These are phyloP conservation scores for Pogonomyrmex barbatus DNA, from an alignment of 1,140 invertebrate genomes.

Conservation along the genomic window DNA sequence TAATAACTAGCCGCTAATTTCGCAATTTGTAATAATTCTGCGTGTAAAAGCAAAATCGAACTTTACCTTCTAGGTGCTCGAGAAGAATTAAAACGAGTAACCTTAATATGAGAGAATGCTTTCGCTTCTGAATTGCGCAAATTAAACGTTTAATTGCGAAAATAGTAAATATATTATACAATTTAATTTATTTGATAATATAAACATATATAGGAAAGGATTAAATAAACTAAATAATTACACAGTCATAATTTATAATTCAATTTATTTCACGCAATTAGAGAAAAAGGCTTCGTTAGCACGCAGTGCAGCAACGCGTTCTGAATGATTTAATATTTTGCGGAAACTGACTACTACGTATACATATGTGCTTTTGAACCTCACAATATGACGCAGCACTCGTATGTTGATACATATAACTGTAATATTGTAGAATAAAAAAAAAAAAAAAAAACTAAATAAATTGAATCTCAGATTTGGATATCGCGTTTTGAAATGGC, in stretches of 20 bases:
- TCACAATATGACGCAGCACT: slow-evolving; percentile 13
- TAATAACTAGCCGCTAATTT: slow-evolving; percentile 37
- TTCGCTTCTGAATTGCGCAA: not conserved
- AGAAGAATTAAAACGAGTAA: not conserved
- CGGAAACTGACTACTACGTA: not conserved
- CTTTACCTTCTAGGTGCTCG: not conserved
- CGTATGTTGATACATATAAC: not conserved
- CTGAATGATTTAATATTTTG: slow-evolving; percentile 17
- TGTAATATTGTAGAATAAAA: not conserved
- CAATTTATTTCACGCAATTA: not conserved
- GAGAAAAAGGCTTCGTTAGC: not conserved
- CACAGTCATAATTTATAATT: slow-evolving; percentile 1
- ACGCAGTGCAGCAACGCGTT: not conserved
- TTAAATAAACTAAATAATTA: not conserved
- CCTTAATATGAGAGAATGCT: not conserved
- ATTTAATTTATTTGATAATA: slow-evolving; percentile 12
- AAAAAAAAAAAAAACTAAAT: not conserved
- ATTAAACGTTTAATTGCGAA: not conserved
- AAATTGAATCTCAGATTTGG: not conserved
- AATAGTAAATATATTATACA: not conserved
- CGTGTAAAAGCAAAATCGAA: not conserved
- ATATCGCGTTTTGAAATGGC: not conserved
- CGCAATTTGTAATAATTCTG: slow-evolving; percentile 44
- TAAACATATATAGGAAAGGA: not conserved
- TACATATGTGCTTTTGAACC: not conserved